Conservation (phyloP, 1,140 invertebrate genomes). For the Aphelenchoides fujianensis region DNA sequence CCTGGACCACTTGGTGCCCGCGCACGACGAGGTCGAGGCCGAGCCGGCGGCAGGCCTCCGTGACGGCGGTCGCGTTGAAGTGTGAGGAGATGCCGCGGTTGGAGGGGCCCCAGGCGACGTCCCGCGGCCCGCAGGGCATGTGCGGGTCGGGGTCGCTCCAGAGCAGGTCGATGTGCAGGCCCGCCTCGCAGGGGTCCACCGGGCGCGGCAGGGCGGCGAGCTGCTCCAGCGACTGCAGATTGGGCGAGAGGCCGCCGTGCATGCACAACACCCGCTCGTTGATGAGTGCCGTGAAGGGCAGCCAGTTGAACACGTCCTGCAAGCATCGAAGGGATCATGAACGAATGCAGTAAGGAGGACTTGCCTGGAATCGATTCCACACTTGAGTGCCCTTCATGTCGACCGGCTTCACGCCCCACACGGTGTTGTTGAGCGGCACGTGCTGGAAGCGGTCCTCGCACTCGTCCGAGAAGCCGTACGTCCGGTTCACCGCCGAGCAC, state of each 20-base stretch:
- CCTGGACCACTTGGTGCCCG: conserved; percentile 71
- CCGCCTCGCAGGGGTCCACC: conserved; percentile 68
- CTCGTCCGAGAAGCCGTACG: conserved; percentile 95
- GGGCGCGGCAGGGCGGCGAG: conserved; percentile 67
- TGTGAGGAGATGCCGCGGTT: conserved; percentile 25
- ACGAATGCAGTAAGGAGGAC: not conserved
- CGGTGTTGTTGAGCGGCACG: conserved; percentile 17
- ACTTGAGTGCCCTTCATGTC: conserved; percentile 31
- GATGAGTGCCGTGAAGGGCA: conserved; percentile 87
- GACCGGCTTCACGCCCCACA: conserved; percentile 25
- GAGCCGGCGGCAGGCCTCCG: conserved; percentile 18
- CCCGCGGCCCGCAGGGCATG: conserved; percentile 14
- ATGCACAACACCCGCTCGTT: conserved; percentile 83
- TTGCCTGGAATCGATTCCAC: conserved; percentile 27
- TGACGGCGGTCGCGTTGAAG: conserved; percentile 27
- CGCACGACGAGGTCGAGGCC: conserved; percentile 41
- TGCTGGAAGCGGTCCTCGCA: conserved; percentile 68
- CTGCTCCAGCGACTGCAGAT: conserved; percentile 67
- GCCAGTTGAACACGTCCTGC: conserved; percentile 76
- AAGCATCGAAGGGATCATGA: not conserved
- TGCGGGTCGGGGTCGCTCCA: conserved; percentile 61
- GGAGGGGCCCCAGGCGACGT: conserved; percentile 25
- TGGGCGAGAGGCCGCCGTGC: conserved; percentile 72
- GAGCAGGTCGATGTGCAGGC: conserved; percentile 68
- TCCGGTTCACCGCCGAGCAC: conserved; percentile 73